Evolutionary conservation across 2,797 vertebrate species (phyloP).

Genomic region (Melanotaenia nigrans): DNA sequence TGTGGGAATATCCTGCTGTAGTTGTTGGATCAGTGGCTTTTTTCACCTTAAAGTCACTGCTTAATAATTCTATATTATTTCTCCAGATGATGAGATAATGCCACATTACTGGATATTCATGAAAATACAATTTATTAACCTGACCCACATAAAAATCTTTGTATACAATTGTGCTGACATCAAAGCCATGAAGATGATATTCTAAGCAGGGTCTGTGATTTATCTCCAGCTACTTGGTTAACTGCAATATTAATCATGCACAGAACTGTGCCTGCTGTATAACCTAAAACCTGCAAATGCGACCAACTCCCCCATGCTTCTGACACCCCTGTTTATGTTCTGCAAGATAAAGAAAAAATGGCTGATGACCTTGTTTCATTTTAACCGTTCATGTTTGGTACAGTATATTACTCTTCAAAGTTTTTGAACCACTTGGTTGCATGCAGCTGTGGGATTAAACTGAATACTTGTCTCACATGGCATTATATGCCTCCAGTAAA

Average conservation of each 20-base stretch:
- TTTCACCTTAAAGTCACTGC: constrained; percentile 11
- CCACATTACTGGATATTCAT: constrained; percentile 27
- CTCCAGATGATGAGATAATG: constrained; percentile 25
- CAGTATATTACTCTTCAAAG: background rate
- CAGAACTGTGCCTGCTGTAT: constrained; percentile 52
- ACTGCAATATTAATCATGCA: constrained; percentile 79
- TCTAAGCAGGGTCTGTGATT: constrained; percentile 75
- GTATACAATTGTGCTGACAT: constrained; percentile 74
- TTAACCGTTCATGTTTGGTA: background rate
- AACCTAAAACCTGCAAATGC: constrained; percentile 69
- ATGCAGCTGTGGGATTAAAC: background rate
- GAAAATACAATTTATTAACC: constrained; percentile 68
- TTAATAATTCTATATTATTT: constrained; percentile 15
- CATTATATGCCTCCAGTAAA: background rate
- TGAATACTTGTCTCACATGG: background rate
- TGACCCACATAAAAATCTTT: constrained; percentile 79
- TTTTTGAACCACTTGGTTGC: background rate
- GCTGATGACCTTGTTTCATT: constrained; percentile 7
- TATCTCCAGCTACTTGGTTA: constrained; percentile 74
- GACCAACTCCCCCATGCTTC: constrained; percentile 40
- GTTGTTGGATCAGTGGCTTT: background rate
- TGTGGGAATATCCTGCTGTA: background rate
- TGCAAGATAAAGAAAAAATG: constrained; percentile 11
- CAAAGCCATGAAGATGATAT: constrained; percentile 73
- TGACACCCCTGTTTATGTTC: constrained; percentile 55